Percentiles rank a stretch among this genome's conserved stretches.
Evolutionary conservation across 2,888 invertebrate species (phyloP).

Genomic region (Pachydiplax longipennis): DNA sequence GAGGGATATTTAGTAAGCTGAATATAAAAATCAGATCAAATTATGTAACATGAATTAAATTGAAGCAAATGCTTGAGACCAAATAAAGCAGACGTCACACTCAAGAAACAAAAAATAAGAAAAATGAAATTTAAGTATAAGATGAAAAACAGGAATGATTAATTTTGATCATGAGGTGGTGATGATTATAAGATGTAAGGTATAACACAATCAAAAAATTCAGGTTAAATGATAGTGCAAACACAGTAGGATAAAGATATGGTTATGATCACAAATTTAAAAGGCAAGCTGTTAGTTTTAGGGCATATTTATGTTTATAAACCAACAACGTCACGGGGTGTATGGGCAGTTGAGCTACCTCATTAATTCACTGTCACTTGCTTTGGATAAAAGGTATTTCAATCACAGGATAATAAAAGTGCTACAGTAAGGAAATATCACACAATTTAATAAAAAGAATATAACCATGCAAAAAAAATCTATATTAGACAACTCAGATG

Average conservation of each 20-base stretch:
- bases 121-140: not conserved
- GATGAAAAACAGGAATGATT: not conserved
- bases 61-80: too few species aligned
- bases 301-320: not conserved
- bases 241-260: too few species aligned
- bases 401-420: not conserved
- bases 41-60: not conserved
- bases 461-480: not conserved
- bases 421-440: not conserved
- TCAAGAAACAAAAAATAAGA: not conserved
- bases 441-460: not conserved
- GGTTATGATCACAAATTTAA: not conserved
- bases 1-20: not conserved
- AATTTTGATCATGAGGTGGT: too few species aligned
- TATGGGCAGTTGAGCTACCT: constrained; percentile 94
- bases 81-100: not conserved
- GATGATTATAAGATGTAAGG: too few species aligned
- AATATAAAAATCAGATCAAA: not conserved
- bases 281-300: not conserved
- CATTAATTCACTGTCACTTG: constrained; percentile 52
- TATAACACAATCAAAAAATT: too few species aligned
- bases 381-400: not conserved
- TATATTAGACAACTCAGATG: too few species aligned
- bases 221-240: too few species aligned
- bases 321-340: constrained; percentile 94